Percentiles rank a stretch among this genome's conserved stretches.
Evolutionary conservation across 2,888 invertebrate species (phyloP).

Genomic region (Nemapogon koenigi): DNA sequence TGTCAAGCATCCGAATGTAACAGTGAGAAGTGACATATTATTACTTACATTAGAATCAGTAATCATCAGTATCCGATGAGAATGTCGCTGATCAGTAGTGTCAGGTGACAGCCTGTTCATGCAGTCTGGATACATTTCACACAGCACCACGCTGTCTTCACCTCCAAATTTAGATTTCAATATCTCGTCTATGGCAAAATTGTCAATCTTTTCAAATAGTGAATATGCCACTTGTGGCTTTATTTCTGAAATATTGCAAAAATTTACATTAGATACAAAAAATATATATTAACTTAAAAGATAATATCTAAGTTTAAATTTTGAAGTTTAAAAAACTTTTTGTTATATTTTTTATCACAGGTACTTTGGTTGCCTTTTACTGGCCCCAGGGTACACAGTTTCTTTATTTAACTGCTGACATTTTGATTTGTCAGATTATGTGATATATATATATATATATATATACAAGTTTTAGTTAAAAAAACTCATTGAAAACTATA

Average conservation of each 20-base stretch:
- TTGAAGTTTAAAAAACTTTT: too few species aligned
- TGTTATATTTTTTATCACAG: neutral
- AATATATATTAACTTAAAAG: neutral
- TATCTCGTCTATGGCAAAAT: conserved; percentile 46
- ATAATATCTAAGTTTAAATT: neutral
- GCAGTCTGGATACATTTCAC: conserved; percentile 71
- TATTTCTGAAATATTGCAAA: conserved; percentile 62
- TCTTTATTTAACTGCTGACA: too few species aligned
- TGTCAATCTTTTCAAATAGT: conserved; percentile 66
- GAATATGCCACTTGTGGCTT: conserved; percentile 61
- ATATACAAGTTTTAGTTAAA: too few species aligned
- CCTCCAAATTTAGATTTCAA: conserved; percentile 62
- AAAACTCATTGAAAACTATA: too few species aligned
- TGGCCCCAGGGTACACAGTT: too few species aligned
- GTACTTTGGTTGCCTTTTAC: neutral
- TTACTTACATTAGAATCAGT: conserved; percentile 68
- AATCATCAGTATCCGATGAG: conserved; percentile 63
- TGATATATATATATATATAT: too few species aligned
- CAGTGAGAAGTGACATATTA: too few species aligned
- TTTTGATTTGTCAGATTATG: too few species aligned
- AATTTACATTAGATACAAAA: conserved; percentile 8
- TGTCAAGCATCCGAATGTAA: too few species aligned
- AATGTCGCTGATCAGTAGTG: conserved; percentile 1
- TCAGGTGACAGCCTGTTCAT: conserved; percentile 58
- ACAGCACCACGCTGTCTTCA: conserved; percentile 64